phyloP scores from a whole-genome alignment of 1,140 invertebrate species.

The Heliconius melpomene region DNA sequence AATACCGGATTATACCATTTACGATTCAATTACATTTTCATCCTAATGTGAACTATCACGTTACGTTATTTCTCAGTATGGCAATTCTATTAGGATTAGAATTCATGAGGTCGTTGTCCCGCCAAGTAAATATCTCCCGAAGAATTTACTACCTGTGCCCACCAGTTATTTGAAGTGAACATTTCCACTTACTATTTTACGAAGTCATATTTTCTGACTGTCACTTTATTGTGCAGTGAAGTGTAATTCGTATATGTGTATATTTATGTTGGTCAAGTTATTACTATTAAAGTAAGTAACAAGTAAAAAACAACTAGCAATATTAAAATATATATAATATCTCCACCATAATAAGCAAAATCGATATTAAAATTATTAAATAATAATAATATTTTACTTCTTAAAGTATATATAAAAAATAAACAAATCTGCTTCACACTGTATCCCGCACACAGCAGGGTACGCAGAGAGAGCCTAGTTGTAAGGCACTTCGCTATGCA shows the following conservation, averaged over 20 bases:
- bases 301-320: no score
- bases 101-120: conserved; percentile 1
- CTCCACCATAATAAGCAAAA: no score
- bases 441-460: no score
- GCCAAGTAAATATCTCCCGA: background rate
- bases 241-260: background rate
- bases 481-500: no score
- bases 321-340: no score
- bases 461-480: no score
- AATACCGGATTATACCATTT: background rate
- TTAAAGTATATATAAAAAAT: no score
- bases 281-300: no score
- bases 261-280: no score
- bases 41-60: background rate
- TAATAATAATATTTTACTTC: no score
- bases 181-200: conserved; percentile 1
- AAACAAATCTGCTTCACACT: no score
- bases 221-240: background rate
- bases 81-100: conserved; percentile 3
- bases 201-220: background rate
- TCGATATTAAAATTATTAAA: no score
- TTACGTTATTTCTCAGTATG: conserved; percentile 1
- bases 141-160: conserved; percentile 12
- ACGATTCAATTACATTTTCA: conserved; percentile 2
- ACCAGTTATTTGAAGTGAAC: background rate